These are phyloP conservation scores for Chionomys nivalis DNA, from an alignment of 2,113 vertebrate species.

Conservation along the genomic window DNA sequence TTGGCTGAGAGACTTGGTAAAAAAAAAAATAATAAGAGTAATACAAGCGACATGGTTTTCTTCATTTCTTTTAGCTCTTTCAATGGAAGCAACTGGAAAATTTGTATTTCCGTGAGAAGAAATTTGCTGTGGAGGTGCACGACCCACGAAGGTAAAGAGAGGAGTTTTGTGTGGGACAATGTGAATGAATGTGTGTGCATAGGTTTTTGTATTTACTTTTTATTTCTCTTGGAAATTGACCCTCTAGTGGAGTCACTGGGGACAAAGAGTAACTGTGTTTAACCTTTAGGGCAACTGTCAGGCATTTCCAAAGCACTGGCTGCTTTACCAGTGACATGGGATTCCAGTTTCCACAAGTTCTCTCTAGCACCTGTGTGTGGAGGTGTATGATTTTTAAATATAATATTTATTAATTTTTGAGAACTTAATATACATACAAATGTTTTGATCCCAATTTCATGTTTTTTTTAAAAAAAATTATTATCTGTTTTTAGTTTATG, in stretches of 20 bases:
- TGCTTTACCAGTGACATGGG: not conserved
- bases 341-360: not conserved
- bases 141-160: conserved; percentile 94
- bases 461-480: too few relatives aligned
- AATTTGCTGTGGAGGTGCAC: conserved; percentile 98
- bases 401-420: not conserved
- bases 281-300: not conserved
- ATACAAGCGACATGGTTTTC: not conserved
- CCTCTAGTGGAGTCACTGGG: not conserved
- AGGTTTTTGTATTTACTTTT: not conserved
- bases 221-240: not conserved
- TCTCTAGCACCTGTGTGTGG: not conserved
- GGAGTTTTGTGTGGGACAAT: not conserved
- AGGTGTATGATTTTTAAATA: not conserved
- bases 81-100: conserved; percentile 99
- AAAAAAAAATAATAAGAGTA: not conserved
- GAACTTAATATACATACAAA: not conserved
- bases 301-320: not conserved
- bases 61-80: conserved; percentile 89
- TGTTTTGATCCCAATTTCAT: not conserved
- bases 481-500: too few relatives aligned
- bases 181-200: not conserved
- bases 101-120: conserved; percentile 99
- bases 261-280: not conserved
- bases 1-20: not conserved